A percentile compares a stretch with the other conserved stretches of the same genome.
Evolutionary conservation across 2,113 vertebrate genomes (phyloP).

Genomic region (Salvelinus namaycush): DNA sequence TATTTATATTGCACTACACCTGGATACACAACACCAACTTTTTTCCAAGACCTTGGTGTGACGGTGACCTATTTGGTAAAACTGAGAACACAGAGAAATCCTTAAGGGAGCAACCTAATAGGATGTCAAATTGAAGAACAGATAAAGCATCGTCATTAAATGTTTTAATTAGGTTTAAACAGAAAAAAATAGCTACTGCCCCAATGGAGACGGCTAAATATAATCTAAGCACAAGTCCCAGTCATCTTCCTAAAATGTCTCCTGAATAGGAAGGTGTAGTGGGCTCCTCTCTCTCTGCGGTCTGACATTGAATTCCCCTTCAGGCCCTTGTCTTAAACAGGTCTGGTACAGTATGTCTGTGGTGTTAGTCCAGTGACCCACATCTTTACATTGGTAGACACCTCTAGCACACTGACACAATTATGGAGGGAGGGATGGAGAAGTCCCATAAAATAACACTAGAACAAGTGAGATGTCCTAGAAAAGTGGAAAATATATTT

Average conservation of each 20-base stretch:
- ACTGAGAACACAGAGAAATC: constrained; percentile 51
- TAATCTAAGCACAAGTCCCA: constrained; percentile 59
- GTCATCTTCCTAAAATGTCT: constrained; percentile 52
- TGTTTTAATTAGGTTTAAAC: constrained; percentile 75
- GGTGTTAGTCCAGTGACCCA: constrained; percentile 65
- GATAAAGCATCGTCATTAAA: constrained; percentile 78
- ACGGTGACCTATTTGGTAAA: constrained; percentile 72
- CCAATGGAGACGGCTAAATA: constrained; percentile 56
- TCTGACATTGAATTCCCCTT: constrained; percentile 64
- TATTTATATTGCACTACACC: constrained; percentile 29
- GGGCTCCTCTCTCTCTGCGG: constrained; percentile 36
- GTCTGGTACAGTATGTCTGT: constrained; percentile 45
- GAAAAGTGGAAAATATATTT: not conserved
- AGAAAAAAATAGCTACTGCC: constrained; percentile 51
- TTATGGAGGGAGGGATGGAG: constrained; percentile 18
- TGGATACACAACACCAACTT: constrained; percentile 52
- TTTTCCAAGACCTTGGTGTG: constrained; percentile 52
- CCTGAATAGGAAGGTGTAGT: constrained; percentile 41
- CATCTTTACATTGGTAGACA: constrained; percentile 25
- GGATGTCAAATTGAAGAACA: constrained; percentile 72
- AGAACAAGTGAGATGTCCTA: not conserved
- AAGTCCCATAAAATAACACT: constrained; percentile 41
- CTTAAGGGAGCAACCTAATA: constrained; percentile 73
- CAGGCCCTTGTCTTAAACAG: constrained; percentile 66
- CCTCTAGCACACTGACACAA: constrained; percentile 64